Evolutionary conservation across 1,140 invertebrate species (phyloP).

Genomic region (Piezodorus guildinii): DNA sequence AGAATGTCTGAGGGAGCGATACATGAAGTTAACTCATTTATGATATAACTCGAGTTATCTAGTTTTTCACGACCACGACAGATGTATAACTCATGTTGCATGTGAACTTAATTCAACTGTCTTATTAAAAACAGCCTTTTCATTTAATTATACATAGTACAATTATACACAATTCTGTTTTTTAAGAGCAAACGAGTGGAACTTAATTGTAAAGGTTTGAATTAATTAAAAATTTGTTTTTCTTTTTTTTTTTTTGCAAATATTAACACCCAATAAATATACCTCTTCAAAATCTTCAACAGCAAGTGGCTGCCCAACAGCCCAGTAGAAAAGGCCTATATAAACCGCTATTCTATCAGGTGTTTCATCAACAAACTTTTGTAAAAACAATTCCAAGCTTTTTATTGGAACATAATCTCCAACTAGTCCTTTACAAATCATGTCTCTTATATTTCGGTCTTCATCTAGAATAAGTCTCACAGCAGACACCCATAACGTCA

Average conservation of each 20-base stretch:
- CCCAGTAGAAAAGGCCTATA: neutral
- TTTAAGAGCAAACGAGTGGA: no score
- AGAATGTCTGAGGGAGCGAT: no score
- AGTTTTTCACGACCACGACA: no score
- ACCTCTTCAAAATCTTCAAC: conserved; percentile 1
- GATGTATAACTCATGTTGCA: no score
- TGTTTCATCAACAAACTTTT: neutral
- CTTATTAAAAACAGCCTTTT: no score
- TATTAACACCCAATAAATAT: neutral
- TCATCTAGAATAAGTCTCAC: neutral
- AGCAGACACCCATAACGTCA: neutral
- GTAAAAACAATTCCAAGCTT: neutral
- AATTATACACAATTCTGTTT: no score
- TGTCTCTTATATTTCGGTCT: neutral
- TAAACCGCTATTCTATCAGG: neutral
- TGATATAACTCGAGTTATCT: no score
- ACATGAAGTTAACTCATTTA: no score
- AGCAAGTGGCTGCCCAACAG: neutral
- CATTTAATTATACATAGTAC: no score
- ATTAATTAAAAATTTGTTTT: no score
- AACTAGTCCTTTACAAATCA: neutral
- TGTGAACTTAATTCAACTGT: no score
- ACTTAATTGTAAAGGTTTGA: no score
- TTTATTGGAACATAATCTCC: neutral
- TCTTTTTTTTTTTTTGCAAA: neutral